Evolutionary conservation across 2,888 invertebrate genomes (phyloP), one percentile per base, ranked within the genome.

Genomic region (Thymelicus lineola): DNA sequence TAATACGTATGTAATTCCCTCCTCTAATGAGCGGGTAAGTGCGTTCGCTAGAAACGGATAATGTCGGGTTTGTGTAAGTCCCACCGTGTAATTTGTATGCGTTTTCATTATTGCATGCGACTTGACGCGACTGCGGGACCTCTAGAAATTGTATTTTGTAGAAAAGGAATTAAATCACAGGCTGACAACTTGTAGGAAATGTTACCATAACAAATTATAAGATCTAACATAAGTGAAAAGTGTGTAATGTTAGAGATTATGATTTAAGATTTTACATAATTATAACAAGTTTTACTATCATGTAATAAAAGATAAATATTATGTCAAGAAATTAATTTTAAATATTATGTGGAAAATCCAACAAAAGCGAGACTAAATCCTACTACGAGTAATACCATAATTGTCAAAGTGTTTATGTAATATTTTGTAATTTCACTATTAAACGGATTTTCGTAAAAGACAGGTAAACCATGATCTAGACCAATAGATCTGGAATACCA

Each of bases 1-100:
- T 86, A 86, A 86, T 87, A 80, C 80, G 66, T 72, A 61, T 64
- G 76, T 75, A 76, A 77, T 76, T 76, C 76, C 73, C 73, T 74
- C 73, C 71, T 73, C 79, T 84, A 85, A 87, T 86, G 80, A 83
- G 64, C 75, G 78, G 78, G 74, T 80, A 79, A 79, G 80, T 78
- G 78, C 77, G 78, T 83, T 75, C 75, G 38, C 77, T 82, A 74
- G 82, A 85, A 84, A 80, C 75, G 66, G 64, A 76, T 85, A 86
- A 86, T 84, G 78, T 73, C 36, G 72, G 81, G 81, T 81, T 79
- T 78, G 76, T 71, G 75, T 73, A 73, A 75, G 70, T 57, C 50
- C 57, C 67, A 64, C 57, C 53, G 42, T 75, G 72, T 76, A 79
- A 80, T 76, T 76, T 76, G 73, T 72, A 58, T 66, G 53, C 60